Percentiles rank a stretch among this genome's conserved stretches.
Evolutionary conservation across 1,140 invertebrate genomes (phyloP).

Genomic region (Musca vetustissima): DNA sequence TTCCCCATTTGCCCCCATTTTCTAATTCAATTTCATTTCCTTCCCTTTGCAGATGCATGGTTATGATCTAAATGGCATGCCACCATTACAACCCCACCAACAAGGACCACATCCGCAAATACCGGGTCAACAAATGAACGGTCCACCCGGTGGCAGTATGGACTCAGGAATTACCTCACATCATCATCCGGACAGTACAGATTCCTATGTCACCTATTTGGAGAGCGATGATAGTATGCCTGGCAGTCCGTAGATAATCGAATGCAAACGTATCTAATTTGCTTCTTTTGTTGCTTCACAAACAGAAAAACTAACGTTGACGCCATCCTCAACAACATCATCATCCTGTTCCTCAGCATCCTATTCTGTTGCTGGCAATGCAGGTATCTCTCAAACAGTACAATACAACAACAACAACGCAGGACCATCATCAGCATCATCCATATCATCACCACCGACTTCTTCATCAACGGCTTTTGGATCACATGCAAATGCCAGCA

Average conservation of each 20-base stretch:
- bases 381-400: constrained; percentile 10
- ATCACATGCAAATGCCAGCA: background rate
- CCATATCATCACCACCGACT: constrained; percentile 50
- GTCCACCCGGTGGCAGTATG: constrained; percentile 53
- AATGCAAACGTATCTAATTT: constrained; percentile 53
- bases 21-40: background rate
- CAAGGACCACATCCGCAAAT: constrained; percentile 61
- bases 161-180: constrained; percentile 58
- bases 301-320: constrained; percentile 52
- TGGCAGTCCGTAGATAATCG: constrained; percentile 63
- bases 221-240: constrained; percentile 81
- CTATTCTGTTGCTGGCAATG: constrained; percentile 39
- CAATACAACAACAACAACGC: constrained; percentile 26
- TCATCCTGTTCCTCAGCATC: constrained; percentile 49
- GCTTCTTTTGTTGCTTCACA: constrained; percentile 54
- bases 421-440: constrained; percentile 46
- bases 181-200: constrained; percentile 76
- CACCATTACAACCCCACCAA: constrained; percentile 53
- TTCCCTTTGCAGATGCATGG: constrained; percentile 75
- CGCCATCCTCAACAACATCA: constrained; percentile 47
- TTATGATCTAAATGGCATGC: constrained; percentile 72
- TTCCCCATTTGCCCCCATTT: too few relatives aligned
- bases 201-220: constrained; percentile 87
- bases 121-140: constrained; percentile 63
- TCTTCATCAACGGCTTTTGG: constrained; percentile 6